These are phyloP conservation scores for Steinernema carpocapsae DNA, from an alignment of 2,888 invertebrate species.

Conservation along the genomic window DNA sequence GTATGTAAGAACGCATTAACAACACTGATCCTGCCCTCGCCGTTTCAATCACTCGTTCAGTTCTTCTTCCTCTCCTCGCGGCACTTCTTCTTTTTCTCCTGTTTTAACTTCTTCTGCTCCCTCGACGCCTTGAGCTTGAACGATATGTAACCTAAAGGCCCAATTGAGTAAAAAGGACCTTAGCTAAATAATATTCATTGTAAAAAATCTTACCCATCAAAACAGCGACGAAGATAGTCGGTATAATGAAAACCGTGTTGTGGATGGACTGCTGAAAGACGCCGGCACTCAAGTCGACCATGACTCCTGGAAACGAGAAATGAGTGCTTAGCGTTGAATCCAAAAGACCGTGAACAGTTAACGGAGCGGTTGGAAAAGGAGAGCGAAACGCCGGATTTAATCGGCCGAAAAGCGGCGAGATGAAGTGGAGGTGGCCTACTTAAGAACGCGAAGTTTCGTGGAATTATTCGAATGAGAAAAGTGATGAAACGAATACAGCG, in stretches of 20 bases:
- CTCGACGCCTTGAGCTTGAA: conserved; percentile 84
- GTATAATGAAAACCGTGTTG: conserved; percentile 83
- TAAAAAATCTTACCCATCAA: conserved; percentile 77
- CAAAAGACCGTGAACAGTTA: too few species aligned
- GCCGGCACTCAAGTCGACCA: conserved; percentile 17
- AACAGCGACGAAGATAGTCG: conserved; percentile 80
- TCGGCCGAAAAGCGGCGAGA: not conserved
- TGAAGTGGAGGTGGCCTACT: not conserved
- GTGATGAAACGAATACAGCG: too few species aligned
- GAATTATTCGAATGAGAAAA: too few species aligned
- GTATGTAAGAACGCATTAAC: too few species aligned
- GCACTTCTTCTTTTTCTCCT: conserved; percentile 81
- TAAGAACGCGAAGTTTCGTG: not conserved
- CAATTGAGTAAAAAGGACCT: not conserved
- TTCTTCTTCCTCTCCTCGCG: conserved; percentile 77
- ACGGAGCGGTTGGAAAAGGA: too few species aligned
- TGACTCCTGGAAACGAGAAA: not conserved
- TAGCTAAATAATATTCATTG: not conserved
- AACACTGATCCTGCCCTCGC: too few species aligned
- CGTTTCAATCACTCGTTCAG: not conserved
- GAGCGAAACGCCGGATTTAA: not conserved
- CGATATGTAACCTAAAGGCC: conserved; percentile 80
- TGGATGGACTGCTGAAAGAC: conserved; percentile 72
- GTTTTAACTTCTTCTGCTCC: conserved; percentile 79
- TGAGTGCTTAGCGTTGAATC: too few species aligned